Conservation (phyloP, 2,113 vertebrate species). For the Neopipo cinnamomea region DNA sequence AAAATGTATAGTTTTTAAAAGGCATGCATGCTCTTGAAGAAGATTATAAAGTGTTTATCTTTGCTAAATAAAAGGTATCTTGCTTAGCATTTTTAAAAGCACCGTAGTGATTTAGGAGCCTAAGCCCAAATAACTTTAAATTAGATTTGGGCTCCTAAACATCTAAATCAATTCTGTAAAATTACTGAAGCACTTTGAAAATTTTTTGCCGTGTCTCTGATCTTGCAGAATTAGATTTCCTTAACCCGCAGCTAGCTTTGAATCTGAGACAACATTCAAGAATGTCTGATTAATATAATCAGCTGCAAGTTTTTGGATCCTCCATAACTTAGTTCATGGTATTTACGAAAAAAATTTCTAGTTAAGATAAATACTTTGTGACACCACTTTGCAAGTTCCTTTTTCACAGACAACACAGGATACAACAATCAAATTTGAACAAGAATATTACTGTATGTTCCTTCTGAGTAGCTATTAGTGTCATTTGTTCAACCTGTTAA, state of each 20-base stretch:
- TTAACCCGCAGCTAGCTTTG: neutral
- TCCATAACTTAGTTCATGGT: neutral
- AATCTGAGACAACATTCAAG: neutral
- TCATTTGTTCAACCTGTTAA: constrained; percentile 15
- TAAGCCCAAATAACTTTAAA: neutral
- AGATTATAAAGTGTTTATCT: constrained; percentile 39
- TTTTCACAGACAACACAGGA: neutral
- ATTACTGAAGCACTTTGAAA: neutral
- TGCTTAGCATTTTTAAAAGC: constrained; percentile 44
- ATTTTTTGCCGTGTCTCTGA: neutral
- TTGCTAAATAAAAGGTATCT: constrained; percentile 28
- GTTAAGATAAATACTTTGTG: neutral
- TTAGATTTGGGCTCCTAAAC: constrained; percentile 24
- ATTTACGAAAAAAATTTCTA: neutral
- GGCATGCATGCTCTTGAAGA: constrained; percentile 39
- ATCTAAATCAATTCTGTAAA: neutral
- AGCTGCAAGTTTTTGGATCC: neutral
- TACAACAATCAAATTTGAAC: neutral
- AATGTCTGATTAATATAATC: neutral
- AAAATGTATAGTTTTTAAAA: constrained; percentile 38
- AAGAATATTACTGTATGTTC: neutral
- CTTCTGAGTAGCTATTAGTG: neutral
- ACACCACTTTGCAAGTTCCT: neutral
- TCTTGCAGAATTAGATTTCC: neutral
- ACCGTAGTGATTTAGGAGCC: constrained; percentile 53